Percentiles rank a stretch among this genome's conserved stretches.
phyloP scores from a whole-genome alignment of 2,113 vertebrate genomes.

The Cyrtonyx montezumae region DNA sequence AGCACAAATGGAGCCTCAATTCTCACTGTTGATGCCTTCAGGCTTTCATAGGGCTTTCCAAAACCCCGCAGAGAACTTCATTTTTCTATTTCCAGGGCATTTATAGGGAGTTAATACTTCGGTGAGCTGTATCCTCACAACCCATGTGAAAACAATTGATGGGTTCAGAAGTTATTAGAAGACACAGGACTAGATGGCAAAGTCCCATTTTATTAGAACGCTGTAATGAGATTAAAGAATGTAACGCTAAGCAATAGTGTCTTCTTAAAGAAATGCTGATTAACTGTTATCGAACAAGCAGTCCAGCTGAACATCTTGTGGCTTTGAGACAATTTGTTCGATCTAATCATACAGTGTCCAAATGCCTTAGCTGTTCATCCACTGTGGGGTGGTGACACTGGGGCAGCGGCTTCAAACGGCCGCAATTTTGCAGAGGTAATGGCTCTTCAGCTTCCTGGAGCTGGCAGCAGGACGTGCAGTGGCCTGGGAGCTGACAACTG shows the following conservation, averaged over 20 bases:
- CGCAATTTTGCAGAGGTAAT: background rate
- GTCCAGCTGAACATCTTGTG: background rate
- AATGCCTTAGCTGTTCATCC: background rate
- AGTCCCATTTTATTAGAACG: background rate
- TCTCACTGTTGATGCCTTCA: background rate
- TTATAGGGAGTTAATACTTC: background rate
- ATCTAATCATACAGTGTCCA: background rate
- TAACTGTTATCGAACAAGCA: rapidly evolving
- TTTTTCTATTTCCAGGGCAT: background rate
- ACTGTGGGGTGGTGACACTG: background rate
- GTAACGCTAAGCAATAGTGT: background rate
- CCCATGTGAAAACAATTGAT: background rate
- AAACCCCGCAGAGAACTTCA: background rate
- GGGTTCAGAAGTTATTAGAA: background rate
- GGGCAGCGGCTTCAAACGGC: background rate
- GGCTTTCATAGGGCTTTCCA: background rate
- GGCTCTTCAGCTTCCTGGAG: background rate
- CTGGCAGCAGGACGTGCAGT: background rate
- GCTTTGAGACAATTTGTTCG: background rate
- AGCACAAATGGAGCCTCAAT: background rate
- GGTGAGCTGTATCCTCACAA: background rate
- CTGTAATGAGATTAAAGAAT: background rate
- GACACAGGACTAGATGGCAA: background rate
- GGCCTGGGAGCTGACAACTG: background rate
- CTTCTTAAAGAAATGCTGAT: background rate